Percentiles rank a stretch among this genome's conserved stretches.
Evolutionary conservation across 2,797 vertebrate genomes (phyloP).

Genomic region (Girardinus metallicus): DNA sequence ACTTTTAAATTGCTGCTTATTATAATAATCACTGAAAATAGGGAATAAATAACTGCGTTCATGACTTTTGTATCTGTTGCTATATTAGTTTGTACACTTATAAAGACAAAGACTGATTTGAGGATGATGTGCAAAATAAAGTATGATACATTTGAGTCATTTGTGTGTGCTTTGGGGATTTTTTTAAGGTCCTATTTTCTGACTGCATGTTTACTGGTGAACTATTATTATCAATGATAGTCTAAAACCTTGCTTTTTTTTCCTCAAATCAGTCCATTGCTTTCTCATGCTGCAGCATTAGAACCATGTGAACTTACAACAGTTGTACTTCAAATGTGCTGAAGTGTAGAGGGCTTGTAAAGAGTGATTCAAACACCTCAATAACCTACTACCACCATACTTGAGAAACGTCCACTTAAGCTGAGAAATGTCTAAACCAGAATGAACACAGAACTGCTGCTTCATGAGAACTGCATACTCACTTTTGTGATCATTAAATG

Average conservation of each 20-base stretch:
- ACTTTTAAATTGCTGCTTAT: slow-evolving; percentile 48
- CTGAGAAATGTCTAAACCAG: background rate
- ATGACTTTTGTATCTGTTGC: slow-evolving; percentile 37
- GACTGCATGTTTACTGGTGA: background rate
- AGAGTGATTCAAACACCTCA: background rate
- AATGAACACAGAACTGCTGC: background rate
- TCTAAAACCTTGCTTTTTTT: background rate
- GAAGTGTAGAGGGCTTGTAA: background rate
- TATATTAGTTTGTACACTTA: slow-evolving; percentile 41
- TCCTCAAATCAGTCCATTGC: background rate
- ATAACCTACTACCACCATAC: background rate
- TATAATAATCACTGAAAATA: slow-evolving; percentile 20
- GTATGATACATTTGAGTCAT: slow-evolving; percentile 63
- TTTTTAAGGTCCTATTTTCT: background rate
- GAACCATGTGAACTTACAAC: background rate
- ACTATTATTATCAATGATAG: background rate
- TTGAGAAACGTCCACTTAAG: background rate
- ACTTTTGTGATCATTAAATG: background rate
- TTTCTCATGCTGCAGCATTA: background rate
- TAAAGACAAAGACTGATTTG: slow-evolving; percentile 46
- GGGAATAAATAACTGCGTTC: slow-evolving; percentile 7
- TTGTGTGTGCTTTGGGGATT: background rate
- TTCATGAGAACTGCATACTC: background rate
- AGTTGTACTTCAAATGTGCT: background rate
- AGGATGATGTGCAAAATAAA: slow-evolving; percentile 77